Evolutionary conservation across 1,140 invertebrate genomes (phyloP).

Genomic region (Gonioctena quinquepunctata): DNA sequence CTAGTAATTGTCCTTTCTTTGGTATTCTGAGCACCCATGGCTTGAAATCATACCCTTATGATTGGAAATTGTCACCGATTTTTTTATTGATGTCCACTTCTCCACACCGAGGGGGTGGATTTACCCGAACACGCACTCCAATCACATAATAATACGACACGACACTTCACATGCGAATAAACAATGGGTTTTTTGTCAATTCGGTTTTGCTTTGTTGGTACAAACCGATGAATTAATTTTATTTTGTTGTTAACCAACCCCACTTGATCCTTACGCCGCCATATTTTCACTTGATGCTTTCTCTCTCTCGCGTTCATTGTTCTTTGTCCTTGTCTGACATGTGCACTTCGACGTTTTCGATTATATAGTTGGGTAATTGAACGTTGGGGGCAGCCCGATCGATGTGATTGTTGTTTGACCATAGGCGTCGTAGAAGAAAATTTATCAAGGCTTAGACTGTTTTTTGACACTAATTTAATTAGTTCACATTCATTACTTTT

Average conservation of each 20-base stretch:
- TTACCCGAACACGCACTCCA: conserved; percentile 4
- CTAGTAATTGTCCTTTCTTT: conserved; percentile 75
- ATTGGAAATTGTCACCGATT: conserved; percentile 42
- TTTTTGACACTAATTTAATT: no score
- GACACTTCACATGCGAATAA: conserved; percentile 16
- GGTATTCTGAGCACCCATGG: conserved; percentile 87
- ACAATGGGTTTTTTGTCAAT: conserved; percentile 9
- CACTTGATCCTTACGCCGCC: conserved; percentile 43
- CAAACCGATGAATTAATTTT: conserved; percentile 25
- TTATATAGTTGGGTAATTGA: conserved; percentile 23
- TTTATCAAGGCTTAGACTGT: no score
- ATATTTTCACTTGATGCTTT: conserved; percentile 39
- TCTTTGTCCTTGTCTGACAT: conserved; percentile 24
- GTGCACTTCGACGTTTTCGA: conserved; percentile 32
- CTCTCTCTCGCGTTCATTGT: conserved; percentile 16
- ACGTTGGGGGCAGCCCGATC: conserved; percentile 12
- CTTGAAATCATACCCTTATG: conserved; percentile 48
- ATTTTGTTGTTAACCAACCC: conserved; percentile 36
- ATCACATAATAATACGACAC: conserved; percentile 18
- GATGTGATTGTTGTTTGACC: no score
- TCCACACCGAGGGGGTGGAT: conserved; percentile 33
- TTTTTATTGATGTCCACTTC: conserved; percentile 29
- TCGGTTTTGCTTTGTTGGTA: conserved; percentile 27
- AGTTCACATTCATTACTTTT: no score
- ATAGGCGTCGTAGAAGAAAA: no score